Base-by-base conservation (phyloP, 2,113 vertebrate species). In the Epinephelus cyanopodus region DNA sequence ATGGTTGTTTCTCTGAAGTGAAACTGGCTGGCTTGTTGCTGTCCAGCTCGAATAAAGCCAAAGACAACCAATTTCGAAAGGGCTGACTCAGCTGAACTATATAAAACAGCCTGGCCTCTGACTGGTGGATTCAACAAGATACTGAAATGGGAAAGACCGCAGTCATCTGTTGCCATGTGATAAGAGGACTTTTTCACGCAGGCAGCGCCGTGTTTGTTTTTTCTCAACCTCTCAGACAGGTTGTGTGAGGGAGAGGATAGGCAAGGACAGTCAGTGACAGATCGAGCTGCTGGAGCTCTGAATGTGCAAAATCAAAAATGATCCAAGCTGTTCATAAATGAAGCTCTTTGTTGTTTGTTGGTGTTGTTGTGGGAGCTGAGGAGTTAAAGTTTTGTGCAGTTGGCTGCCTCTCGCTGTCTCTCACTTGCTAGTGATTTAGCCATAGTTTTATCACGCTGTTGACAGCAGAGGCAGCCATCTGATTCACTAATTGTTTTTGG, bases 121-220 rank as follows among this genome's bases (percentile, higher is more conserved):
- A 88, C 87, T 89, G 89, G 74, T 84, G 82, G 76, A 54, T 74
- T 63, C 58, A 79, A n/a, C 52, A 39, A 79, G 84, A 84, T 85
- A 89, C 61, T 58, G 81, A 81, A 69, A 57, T 9, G 50, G 27
- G 66, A 87, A 42, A 78, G 63, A 63, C 47, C 8, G 39, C 82
- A 77, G 83, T 93, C 88, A 77, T 87, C 93, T 95, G 93, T 91
- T 85, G 78, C 89, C 76, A 76, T 84, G 92, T 91, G 92, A 93
- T 94, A 94, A 94, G 90, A 83, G 37, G 10, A 7, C n/a, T 60
- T 72, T 84, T 77, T 77, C 33, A 78, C 74, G 60, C 74, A 52
- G 58, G 60, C 69, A 56, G 9, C 65, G 60, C 64, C 37, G 10
- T 76, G 63, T 81, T 85, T 84, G 72, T 50, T 48, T 62, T 19